Evolutionary conservation across 2,888 invertebrate species (phyloP), one percentile per base, ranked within the genome.

Genomic region (Apodemia hepburni): DNA sequence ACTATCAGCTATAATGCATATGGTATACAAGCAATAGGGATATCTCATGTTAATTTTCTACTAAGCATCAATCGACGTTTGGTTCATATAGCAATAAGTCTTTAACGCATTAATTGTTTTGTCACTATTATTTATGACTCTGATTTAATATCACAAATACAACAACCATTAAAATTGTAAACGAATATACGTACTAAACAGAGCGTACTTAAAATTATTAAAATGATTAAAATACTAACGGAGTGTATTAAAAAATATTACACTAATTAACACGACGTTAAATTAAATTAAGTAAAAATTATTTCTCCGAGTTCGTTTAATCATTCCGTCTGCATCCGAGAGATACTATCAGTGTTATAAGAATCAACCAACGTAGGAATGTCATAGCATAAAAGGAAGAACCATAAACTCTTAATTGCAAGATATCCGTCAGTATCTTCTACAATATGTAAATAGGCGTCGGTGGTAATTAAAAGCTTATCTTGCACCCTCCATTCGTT

Each of bases 391-490:
- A 87, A 88, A 87, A 87, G 86, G 86, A 86, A 84, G 81, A 83
- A 78, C 79, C 77, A 76, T 80, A 85, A 84, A 83, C 82, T 85
- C 82, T 85, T 89, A 87, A 89, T 91, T 90, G 89, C 88, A 80
- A 86, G 84, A 86, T 85, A 87, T 85, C 80, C 83, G 73, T 73
- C 77, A 77, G 84, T 88, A 87, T 88, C 87, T 85, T 74, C 83
- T 80, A 79, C 86, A 85, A 81, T 89, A 91, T 89, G 90, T 88
- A 90, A 91, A 89, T 88, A 89, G 83, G 82, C 83, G 82, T 86
- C 82, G 76, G 80, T 81, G 78, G 87, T 87, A 90, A 91, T 91
- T 90, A 91, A 90, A 85, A 88, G 82, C 82, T 89, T 90, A 90
- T 91, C 90, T 81, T 76, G 75, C 76, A 80, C 80, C 77, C 81